phyloP scores from a whole-genome alignment of 2,113 vertebrate genomes.

The Ptychochromis oligacanthus region DNA sequence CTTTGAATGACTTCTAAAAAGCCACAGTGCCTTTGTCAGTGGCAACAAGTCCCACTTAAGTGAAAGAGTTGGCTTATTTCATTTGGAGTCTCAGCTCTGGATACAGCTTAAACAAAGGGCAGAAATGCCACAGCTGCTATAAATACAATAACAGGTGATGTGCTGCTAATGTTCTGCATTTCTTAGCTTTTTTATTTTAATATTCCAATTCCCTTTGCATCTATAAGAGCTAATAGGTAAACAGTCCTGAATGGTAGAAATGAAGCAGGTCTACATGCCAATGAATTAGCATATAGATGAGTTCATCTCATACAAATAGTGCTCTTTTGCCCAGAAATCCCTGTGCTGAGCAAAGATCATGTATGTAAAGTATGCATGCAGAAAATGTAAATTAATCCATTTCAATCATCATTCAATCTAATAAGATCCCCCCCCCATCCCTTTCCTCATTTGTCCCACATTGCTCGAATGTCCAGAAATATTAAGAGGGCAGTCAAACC shows the following conservation, averaged over 20 bases:
- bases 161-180: constrained; percentile 77
- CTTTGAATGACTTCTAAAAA: constrained; percentile 48
- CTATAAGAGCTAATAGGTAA: constrained; percentile 85
- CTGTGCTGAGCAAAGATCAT: constrained; percentile 82
- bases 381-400: constrained; percentile 84
- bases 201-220: constrained; percentile 81
- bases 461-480: constrained; percentile 75
- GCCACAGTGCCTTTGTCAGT: constrained; percentile 24
- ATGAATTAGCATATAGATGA: constrained; percentile 90
- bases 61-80: constrained; percentile 57
- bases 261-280: constrained; percentile 83
- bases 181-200: constrained; percentile 73
- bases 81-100: constrained; percentile 60
- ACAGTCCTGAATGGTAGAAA: constrained; percentile 82
- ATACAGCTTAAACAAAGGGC: constrained; percentile 74
- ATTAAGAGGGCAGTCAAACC: constrained; percentile 64
- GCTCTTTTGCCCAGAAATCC: constrained; percentile 83
- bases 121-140: constrained; percentile 64
- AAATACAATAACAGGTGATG: constrained; percentile 78
- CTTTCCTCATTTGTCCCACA: constrained; percentile 70
- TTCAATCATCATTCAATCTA: constrained; percentile 82
- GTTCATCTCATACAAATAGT: constrained; percentile 86
- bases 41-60: constrained; percentile 61
- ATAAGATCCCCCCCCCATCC: constrained; percentile 60
- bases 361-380: constrained; percentile 83